A percentile compares a stretch with the other conserved stretches of the same genome.
phyloP scores from a whole-genome alignment of 23 tunicate species.

The Styela clava region DNA sequence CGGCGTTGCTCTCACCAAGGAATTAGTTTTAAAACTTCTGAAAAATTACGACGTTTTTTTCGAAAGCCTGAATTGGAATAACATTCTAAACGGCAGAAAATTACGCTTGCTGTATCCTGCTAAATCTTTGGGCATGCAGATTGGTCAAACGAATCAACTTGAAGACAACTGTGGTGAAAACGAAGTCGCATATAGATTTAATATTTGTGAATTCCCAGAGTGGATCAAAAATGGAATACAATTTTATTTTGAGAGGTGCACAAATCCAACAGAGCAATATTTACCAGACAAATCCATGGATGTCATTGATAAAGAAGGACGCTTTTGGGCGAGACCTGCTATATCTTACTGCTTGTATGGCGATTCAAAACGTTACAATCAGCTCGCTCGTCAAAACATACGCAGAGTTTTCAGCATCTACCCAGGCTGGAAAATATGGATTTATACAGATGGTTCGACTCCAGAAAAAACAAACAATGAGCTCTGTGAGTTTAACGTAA shows the following conservation, averaged over 20 bases:
- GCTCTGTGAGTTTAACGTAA: neutral
- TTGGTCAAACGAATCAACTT: neutral
- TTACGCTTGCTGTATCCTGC: neutral
- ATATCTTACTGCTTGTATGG: constrained; percentile 14
- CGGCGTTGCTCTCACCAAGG: neutral
- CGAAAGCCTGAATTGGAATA: neutral
- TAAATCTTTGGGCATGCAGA: neutral
- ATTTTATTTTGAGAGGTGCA: constrained; percentile 11
- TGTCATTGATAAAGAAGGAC: neutral
- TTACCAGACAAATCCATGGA: neutral
- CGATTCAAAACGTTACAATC: neutral
- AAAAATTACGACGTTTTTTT: neutral
- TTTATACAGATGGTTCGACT: neutral
- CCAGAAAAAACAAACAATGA: neutral
- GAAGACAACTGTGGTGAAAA: constrained; percentile 15
- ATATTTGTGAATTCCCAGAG: neutral
- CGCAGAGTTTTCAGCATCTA: constrained; percentile 7
- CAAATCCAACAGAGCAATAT: neutral
- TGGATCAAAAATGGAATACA: constrained; percentile 8
- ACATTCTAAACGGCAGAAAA: neutral
- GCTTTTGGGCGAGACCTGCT: constrained; percentile 6
- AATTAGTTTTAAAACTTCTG: neutral
- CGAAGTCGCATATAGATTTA: constrained; percentile 1
- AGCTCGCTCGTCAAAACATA: neutral
- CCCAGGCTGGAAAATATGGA: constrained; percentile 28